phyloP scores from a whole-genome alignment of 2,113 vertebrate genomes.

The Dromas ardeola region DNA sequence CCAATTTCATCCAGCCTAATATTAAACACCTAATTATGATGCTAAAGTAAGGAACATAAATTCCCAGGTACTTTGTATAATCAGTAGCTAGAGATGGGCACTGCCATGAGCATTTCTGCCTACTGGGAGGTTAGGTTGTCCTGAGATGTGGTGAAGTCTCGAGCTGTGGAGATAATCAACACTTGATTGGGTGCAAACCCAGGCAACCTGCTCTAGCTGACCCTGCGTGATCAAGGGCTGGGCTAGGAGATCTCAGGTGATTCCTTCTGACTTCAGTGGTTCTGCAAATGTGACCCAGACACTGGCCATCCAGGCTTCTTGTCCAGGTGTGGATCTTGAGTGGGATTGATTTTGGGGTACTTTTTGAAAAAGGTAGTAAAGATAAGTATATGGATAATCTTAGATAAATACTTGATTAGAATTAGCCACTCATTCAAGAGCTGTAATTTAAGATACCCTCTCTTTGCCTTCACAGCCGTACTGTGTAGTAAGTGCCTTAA shows the following conservation, averaged over 20 bases:
- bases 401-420: background rate
- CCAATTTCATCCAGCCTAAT: background rate
- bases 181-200: background rate
- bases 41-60: background rate
- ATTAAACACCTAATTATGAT: background rate
- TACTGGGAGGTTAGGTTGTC: background rate
- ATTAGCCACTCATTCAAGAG: background rate
- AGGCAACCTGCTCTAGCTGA: background rate
- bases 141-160: background rate
- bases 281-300: background rate
- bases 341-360: background rate
- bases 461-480: background rate
- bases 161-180: background rate
- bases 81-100: background rate
- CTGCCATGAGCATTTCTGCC: background rate
- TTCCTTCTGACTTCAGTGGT: background rate
- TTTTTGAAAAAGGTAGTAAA: background rate
- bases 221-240: fast-evolving
- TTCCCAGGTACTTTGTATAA: background rate
- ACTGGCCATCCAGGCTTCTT: background rate
- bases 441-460: background rate
- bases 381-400: background rate
- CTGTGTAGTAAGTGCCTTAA: background rate
- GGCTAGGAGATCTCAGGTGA: background rate
- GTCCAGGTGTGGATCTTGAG: background rate